These are phyloP conservation scores for Heliconius sara DNA, from an alignment of 2,888 invertebrate species.

Conservation along the genomic window DNA sequence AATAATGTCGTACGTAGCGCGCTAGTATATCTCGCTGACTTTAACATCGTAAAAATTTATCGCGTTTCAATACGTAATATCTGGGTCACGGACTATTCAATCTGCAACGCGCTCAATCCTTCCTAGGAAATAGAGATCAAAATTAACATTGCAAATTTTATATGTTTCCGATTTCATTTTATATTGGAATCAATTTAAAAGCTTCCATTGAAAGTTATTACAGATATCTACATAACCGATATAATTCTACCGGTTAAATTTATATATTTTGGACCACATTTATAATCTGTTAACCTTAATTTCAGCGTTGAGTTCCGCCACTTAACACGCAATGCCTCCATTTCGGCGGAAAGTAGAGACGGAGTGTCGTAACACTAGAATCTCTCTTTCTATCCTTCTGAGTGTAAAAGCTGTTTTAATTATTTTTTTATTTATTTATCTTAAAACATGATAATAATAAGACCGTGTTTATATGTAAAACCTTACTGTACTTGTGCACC, in stretches of 20 bases:
- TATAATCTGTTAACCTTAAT: too few relatives aligned
- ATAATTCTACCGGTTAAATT: neutral
- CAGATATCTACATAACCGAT: neutral
- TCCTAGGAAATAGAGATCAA: constrained; percentile 65
- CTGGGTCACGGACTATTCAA: constrained; percentile 62
- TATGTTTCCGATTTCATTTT: constrained; percentile 58
- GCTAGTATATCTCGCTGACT: constrained; percentile 20
- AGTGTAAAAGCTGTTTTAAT: too few relatives aligned
- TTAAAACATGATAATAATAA: neutral
- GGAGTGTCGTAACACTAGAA: too few relatives aligned
- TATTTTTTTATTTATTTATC: neutral
- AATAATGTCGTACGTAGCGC: constrained; percentile 29
- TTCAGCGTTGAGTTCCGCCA: too few relatives aligned
- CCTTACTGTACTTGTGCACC: constrained; percentile 53
- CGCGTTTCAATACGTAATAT: constrained; percentile 57
- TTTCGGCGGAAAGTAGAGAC: too few relatives aligned
- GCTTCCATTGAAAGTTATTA: constrained; percentile 14
- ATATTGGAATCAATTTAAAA: constrained; percentile 35
- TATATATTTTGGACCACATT: neutral
- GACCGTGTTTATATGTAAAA: neutral
- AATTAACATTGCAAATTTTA: constrained; percentile 67
- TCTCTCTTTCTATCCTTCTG: too few relatives aligned
- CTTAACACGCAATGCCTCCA: too few relatives aligned
- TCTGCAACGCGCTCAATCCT: constrained; percentile 32
- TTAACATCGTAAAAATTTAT: constrained; percentile 51